Evolutionary conservation across 2,113 vertebrate genomes (phyloP).

Genomic region (Tragelaphus buxtoni): DNA sequence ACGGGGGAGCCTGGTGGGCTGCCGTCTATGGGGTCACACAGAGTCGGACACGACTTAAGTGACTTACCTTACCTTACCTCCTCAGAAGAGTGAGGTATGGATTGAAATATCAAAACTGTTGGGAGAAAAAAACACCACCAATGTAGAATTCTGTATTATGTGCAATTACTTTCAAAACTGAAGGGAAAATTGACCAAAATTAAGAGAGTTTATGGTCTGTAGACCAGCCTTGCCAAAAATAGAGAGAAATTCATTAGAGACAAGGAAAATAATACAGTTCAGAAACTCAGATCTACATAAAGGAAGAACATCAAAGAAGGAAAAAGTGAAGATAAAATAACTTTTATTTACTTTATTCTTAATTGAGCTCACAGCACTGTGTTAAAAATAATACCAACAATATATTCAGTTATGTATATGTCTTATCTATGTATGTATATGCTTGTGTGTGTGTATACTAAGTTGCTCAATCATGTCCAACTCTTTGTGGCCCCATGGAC

Average conservation of each 20-base stretch:
- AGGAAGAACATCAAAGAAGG: background rate
- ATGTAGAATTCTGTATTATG: background rate
- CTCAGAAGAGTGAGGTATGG: background rate
- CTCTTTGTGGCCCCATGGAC: background rate
- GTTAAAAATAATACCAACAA: background rate
- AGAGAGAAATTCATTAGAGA: background rate
- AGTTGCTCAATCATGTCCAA: background rate
- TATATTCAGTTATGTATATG: background rate
- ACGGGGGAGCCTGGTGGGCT: no score
- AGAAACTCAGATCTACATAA: background rate
- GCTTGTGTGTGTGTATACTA: background rate
- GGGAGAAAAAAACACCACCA: background rate
- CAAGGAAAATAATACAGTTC: background rate
- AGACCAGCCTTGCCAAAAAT: background rate
- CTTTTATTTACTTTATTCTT: background rate
- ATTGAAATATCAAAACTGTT: background rate
- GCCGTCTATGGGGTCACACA: no score
- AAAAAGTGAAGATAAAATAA: background rate
- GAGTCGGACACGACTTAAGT: no score
- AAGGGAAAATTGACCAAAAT: background rate
- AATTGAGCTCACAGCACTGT: background rate
- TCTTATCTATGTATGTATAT: background rate
- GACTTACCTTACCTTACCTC: no score
- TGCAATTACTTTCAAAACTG: background rate
- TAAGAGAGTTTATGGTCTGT: background rate